A percentile compares a stretch with the other conserved stretches of the same genome.
These are phyloP conservation scores for Phainopepla nitens DNA, from an alignment of 2,113 vertebrate genomes.

Conservation along the genomic window DNA sequence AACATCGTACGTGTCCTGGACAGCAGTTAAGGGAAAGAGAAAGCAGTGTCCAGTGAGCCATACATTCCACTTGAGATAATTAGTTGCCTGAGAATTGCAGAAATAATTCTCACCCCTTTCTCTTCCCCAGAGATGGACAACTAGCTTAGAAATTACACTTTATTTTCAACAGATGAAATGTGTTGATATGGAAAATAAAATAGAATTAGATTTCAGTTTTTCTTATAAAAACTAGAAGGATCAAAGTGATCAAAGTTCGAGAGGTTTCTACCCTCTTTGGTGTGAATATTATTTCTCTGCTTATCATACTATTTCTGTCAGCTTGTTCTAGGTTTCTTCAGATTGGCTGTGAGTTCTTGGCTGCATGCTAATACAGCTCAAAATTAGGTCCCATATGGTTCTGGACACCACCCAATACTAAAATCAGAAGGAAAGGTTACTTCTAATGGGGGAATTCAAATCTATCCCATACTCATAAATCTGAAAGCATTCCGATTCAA, in stretches of 20 bases:
- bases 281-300: neutral
- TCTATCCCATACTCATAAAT: neutral
- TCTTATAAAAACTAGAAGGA: neutral
- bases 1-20: neutral
- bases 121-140: neutral
- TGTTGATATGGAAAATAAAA: neutral
- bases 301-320: neutral
- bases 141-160: neutral
- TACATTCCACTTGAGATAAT: neutral
- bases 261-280: neutral
- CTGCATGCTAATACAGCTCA: neutral
- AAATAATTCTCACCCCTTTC: neutral
- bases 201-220: neutral
- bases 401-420: neutral
- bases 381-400: slow-evolving; percentile 28
- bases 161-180: neutral
- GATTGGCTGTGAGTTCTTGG: neutral
- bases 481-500: neutral
- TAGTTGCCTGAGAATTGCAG: neutral
- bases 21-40: neutral
- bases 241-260: neutral
- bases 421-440: neutral
- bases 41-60: neutral
- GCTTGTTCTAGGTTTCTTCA: neutral
- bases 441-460: neutral